A percentile compares a stretch with the other conserved stretches of the same genome.
These are phyloP conservation scores for Hemitrygon akajei DNA, from an alignment of 2,797 vertebrate genomes.

Conservation along the genomic window DNA sequence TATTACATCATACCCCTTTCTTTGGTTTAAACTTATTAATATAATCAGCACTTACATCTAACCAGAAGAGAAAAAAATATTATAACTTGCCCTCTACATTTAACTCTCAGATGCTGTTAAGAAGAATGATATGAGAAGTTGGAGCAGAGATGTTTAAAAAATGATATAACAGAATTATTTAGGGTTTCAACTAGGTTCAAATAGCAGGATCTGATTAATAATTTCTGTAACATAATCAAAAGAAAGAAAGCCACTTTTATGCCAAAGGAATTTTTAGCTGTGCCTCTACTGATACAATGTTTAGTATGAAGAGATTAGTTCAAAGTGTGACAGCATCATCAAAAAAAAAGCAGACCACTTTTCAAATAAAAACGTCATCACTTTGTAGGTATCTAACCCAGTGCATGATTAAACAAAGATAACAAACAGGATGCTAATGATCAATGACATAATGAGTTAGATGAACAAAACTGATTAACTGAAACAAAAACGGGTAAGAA, in stretches of 20 bases:
- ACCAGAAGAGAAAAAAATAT: background rate
- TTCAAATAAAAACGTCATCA: no score
- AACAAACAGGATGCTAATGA: no score
- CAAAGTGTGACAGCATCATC: background rate
- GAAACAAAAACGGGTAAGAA: no score
- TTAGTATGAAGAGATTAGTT: background rate
- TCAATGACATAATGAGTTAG: no score
- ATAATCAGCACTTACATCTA: background rate
- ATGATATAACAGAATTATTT: background rate
- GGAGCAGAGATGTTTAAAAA: background rate
- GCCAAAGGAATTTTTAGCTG: background rate
- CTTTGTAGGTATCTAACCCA: no score
- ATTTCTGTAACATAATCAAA: background rate
- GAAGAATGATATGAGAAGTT: background rate
- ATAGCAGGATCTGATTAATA: background rate
- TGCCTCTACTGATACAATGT: background rate
- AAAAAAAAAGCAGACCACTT: no score
- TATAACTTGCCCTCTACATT: background rate
- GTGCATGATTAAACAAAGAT: no score
- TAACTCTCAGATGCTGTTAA: background rate
- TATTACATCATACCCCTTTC: background rate
- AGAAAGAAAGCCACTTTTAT: background rate
- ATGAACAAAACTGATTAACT: no score
- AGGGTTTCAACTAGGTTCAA: background rate
- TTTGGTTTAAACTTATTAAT: background rate